Evolutionary conservation across 2,113 vertebrate genomes (phyloP).

Genomic region (Salminus brasiliensis): DNA sequence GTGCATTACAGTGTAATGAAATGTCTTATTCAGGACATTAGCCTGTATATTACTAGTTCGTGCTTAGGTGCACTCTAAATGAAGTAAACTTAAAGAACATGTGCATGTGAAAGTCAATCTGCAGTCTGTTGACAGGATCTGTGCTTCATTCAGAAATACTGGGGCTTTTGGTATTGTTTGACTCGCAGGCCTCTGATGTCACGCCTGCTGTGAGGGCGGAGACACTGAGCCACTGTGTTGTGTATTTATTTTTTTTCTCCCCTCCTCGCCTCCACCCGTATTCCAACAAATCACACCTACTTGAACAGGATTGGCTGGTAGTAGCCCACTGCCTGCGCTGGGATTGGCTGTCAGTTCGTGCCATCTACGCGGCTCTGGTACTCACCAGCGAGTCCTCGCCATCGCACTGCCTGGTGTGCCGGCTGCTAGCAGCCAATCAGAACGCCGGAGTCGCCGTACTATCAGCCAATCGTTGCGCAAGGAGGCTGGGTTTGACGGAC

Average conservation of each 20-base stretch:
- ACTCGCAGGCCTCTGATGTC: slow-evolving; percentile 51
- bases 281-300: background rate
- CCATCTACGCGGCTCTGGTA: too few species aligned
- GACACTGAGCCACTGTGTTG: background rate
- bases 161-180: slow-evolving; percentile 18
- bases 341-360: background rate
- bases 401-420: too few species aligned
- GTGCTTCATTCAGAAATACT: slow-evolving; percentile 32
- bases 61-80: too few species aligned
- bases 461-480: background rate
- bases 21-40: too few species aligned
- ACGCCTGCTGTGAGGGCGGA: slow-evolving; percentile 50
- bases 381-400: too few species aligned
- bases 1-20: background rate
- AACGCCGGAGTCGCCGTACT: background rate
- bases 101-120: background rate
- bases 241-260: too few species aligned
- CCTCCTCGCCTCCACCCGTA: background rate
- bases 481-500: background rate
- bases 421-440: background rate
- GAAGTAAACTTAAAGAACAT: too few species aligned
- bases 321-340: background rate
- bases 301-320: background rate
- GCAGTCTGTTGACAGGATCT: background rate
- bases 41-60: too few species aligned